phyloP scores from a whole-genome alignment of 2,797 vertebrate genomes.

The Melanotaenia parkinsoni region DNA sequence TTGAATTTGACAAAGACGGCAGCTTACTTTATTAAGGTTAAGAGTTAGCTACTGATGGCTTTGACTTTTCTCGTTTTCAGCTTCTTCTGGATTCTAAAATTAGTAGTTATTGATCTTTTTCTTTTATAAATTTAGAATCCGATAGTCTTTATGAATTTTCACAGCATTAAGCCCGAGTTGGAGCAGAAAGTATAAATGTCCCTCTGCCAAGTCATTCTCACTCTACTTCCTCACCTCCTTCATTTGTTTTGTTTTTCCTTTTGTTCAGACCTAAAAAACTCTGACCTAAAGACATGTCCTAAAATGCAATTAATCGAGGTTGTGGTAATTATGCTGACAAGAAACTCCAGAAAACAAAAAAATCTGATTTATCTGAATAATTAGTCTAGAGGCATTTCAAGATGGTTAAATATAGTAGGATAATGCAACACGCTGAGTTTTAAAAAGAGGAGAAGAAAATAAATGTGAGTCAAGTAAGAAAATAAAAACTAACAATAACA shows the following conservation, averaged over 20 bases:
- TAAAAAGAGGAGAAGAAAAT: not conserved
- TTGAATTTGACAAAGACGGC: not conserved
- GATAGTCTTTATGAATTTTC: slow-evolving; percentile 45
- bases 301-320: slow-evolving; percentile 18
- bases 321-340: slow-evolving; percentile 14
- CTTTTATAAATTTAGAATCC: slow-evolving; percentile 45
- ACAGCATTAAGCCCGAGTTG: slow-evolving; percentile 47
- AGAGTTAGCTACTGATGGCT: slow-evolving; percentile 3
- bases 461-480: not conserved
- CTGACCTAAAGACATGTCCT: slow-evolving; percentile 1
- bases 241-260: slow-evolving; percentile 35
- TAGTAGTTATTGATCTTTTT: slow-evolving; percentile 27
- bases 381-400: slow-evolving; percentile 21
- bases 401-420: not conserved
- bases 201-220: not conserved
- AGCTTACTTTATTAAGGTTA: slow-evolving; percentile 11
- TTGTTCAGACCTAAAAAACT: not conserved
- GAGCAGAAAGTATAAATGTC: slow-evolving; percentile 55
- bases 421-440: slow-evolving; percentile 9
- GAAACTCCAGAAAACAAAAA: slow-evolving; percentile 13
- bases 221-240: slow-evolving; percentile 6
- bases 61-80: slow-evolving; percentile 11
- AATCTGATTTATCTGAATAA: slow-evolving; percentile 8
- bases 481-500: not conserved
- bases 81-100: slow-evolving; percentile 27